Evolutionary conservation across 2,113 vertebrate genomes (phyloP).

Genomic region (Ondatra zibethicus): DNA sequence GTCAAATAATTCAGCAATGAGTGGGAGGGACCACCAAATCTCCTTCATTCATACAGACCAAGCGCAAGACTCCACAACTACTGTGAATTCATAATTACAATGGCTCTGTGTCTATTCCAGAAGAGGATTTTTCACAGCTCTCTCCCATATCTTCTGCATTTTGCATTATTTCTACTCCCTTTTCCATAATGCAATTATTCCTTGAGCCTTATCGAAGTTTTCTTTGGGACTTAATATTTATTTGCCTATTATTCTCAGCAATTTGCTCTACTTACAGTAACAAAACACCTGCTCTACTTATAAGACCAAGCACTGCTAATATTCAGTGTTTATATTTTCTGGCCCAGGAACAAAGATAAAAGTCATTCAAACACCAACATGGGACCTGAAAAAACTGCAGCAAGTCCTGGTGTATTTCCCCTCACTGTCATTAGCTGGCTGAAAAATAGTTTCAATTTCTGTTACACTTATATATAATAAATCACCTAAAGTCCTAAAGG

Average conservation of each 20-base stretch:
- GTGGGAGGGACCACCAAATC: background rate
- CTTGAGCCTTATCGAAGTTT: background rate
- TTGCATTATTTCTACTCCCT: background rate
- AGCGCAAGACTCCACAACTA: background rate
- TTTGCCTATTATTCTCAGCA: background rate
- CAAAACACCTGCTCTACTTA: constrained; percentile 74
- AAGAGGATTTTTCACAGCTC: background rate
- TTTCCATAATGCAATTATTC: background rate
- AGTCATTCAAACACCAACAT: constrained; percentile 76
- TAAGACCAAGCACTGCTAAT: constrained; percentile 72
- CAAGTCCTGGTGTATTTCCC: constrained; percentile 61
- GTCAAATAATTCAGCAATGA: background rate
- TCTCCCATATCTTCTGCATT: no score
- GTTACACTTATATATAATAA: constrained; percentile 71
- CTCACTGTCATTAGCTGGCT: constrained; percentile 65
- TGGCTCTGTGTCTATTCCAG: background rate
- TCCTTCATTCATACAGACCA: background rate
- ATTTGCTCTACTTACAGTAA: background rate
- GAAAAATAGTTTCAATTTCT: constrained; percentile 80
- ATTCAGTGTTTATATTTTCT: constrained; percentile 42
- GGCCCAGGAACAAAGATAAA: constrained; percentile 77
- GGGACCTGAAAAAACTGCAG: constrained; percentile 44
- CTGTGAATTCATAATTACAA: background rate
- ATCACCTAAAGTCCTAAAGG: constrained; percentile 78
- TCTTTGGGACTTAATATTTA: background rate